Evolutionary conservation across 1,140 invertebrate species (phyloP).

Genomic region (Acromyrmex echinatior): DNA sequence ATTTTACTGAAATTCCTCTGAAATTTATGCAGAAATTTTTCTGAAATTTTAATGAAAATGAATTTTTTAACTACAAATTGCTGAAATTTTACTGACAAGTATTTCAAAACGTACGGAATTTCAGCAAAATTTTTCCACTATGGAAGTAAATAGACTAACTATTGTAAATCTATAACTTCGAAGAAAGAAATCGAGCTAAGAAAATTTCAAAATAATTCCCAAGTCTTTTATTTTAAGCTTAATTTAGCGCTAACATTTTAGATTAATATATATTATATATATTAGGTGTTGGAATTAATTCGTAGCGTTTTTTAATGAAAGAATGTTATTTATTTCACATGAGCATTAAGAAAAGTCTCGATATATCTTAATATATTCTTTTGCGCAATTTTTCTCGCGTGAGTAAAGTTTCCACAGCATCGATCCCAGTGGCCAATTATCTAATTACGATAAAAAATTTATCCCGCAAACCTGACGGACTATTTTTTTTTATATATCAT

Average conservation of each 20-base stretch:
- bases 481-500: neutral
- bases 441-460: slow-evolving; percentile 32
- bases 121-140: no score
- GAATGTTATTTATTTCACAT: no score
- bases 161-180: neutral
- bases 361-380: slow-evolving; percentile 19
- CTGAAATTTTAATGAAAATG: no score
- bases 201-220: neutral
- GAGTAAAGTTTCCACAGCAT: slow-evolving; percentile 45
- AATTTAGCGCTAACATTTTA: neutral
- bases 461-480: neutral
- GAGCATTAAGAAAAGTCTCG: neutral
- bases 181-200: neutral
- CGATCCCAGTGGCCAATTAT: slow-evolving; percentile 36
- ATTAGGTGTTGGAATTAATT: no score
- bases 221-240: neutral
- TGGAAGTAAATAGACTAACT: neutral
- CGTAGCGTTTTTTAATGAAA: no score
- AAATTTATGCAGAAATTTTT: no score
- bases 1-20: no score
- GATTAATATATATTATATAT: neutral
- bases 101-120: no score
- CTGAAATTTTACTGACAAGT: no score
- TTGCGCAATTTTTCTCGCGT: slow-evolving; percentile 54
- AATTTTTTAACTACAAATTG: no score